Percentiles rank a stretch among this genome's conserved stretches.
phyloP scores from a whole-genome alignment of 2,888 invertebrate species.

The Phaonia tiefii region DNA sequence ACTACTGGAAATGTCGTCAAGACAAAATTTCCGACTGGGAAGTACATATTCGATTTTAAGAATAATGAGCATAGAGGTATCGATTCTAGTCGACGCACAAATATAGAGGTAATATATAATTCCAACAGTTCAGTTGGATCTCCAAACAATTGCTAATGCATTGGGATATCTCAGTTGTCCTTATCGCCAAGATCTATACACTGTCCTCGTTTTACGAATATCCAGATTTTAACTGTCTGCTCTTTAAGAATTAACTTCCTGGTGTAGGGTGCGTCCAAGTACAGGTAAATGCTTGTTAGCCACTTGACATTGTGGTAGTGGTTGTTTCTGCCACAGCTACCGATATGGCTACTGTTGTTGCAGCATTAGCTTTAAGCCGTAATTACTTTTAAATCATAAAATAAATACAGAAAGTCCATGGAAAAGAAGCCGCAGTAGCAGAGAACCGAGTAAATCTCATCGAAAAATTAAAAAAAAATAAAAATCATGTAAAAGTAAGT shows the following conservation, averaged over 20 bases:
- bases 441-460: background rate
- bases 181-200: too few relatives aligned
- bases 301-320: background rate
- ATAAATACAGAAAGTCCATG: slow-evolving; percentile 35
- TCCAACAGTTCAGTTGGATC: too few relatives aligned
- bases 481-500: slow-evolving; percentile 43
- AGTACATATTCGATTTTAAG: too few relatives aligned
- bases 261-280: background rate
- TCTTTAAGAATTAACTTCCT: background rate
- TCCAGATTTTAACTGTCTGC: background rate
- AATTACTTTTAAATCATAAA: slow-evolving; percentile 57
- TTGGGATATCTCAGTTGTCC: too few relatives aligned
- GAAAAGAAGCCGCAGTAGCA: background rate
- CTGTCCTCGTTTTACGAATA: too few relatives aligned
- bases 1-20: too few relatives aligned
- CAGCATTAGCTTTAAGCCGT: slow-evolving; percentile 32
- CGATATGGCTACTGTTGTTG: slow-evolving; percentile 4
- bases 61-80: too few relatives aligned
- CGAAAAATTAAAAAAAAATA: background rate
- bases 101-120: too few relatives aligned
- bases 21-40: too few relatives aligned
- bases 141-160: too few relatives aligned
- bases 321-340: background rate
- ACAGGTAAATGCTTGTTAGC: background rate
- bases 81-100: too few relatives aligned